Percentiles rank a stretch among this genome's conserved stretches.
phyloP scores from a whole-genome alignment of 2,888 invertebrate species.

The Petrophora chlorosata region DNA sequence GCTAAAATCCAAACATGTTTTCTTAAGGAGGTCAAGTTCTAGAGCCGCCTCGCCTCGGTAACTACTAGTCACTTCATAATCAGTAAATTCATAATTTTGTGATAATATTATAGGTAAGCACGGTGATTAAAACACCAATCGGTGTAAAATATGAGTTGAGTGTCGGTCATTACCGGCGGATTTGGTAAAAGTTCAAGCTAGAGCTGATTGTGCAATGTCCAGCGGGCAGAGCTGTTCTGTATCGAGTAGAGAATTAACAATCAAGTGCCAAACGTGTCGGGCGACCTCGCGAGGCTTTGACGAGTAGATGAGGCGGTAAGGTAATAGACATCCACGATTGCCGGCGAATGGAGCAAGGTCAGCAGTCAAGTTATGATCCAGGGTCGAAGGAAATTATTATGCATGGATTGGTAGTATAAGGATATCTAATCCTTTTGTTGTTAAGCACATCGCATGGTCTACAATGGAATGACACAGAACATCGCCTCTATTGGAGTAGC shows the following conservation, averaged over 20 bases:
- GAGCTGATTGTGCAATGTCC: conserved; percentile 49
- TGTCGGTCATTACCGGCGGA: conserved; percentile 25
- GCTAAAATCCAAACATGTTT: conserved; percentile 63
- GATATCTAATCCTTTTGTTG: conserved; percentile 31
- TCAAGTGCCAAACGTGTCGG: conserved; percentile 52
- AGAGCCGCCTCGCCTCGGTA: conserved; percentile 53
- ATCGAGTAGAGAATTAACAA: conserved; percentile 56
- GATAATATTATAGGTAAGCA: conserved; percentile 40
- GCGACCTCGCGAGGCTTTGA: conserved; percentile 59
- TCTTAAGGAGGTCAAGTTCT: conserved; percentile 74
- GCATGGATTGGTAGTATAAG: conserved; percentile 45
- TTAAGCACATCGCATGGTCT: background rate
- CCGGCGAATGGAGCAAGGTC: conserved; percentile 63
- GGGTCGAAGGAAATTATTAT: conserved; percentile 55
- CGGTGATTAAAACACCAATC: conserved; percentile 39
- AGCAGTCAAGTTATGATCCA: conserved; percentile 58
- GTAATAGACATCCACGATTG: conserved; percentile 53
- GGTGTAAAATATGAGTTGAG: conserved; percentile 28
- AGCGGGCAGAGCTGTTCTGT: conserved; percentile 1
- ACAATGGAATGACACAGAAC: conserved; percentile 9
- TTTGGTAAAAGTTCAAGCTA: conserved; percentile 31
- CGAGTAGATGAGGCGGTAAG: conserved; percentile 60
- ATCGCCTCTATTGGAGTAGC: conserved; percentile 9
- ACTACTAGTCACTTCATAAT: conserved; percentile 44
- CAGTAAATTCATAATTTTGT: conserved; percentile 49